Base-by-base conservation (phyloP, 2,888 invertebrate species). In the Calliphora vomitoria region DNA sequence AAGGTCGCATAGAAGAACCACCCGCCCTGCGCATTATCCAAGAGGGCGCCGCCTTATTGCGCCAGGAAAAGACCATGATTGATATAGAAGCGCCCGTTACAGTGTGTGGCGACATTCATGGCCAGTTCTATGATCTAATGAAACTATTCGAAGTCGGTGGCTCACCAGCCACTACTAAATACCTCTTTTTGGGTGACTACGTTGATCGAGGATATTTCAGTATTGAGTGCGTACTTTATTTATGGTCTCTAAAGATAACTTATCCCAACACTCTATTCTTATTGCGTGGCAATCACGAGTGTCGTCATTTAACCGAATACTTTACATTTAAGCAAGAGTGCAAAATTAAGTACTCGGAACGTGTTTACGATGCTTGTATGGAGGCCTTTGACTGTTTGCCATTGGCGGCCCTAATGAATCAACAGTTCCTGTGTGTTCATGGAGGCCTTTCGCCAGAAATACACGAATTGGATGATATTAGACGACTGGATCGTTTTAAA, bases 261-360 rank as follows among this genome's bases (percentile, higher is more conserved):
- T 98, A 98, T 95, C 98, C 99, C 94, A 98, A 96, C 94, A 99
- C 99, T 94, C 96, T 99, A 95, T 99, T 98, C 95, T 96, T 99
- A 95, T 96, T 99, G 94, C 97, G 99, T 94, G 99, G 99, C 94
- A 99, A 99, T 95, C 99, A 99, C 95, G 99, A 99, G 95, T 99
- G 99, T 95, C 97, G 99, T 94, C 99, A 99, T 96, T 96, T 99
- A 94, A 99, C 99, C 94, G 99, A 99, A 95, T 99, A 99, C 95
- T 99, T 99, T 96, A 99, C 99, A 93, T 99, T 99, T 96, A 99
- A 99, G 95, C 99, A 99, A 95, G 99, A 99, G 96, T 99, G 99
- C 97, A 98, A 98, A 96, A 99, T 99, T 94, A 99, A 99, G 95
- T 99, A 99, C 96, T 99, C 99, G 93, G 99, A 99, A 95, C 97